Evolutionary conservation across 2,888 invertebrate genomes (phyloP).

Genomic region (Punctoribates punctum): DNA sequence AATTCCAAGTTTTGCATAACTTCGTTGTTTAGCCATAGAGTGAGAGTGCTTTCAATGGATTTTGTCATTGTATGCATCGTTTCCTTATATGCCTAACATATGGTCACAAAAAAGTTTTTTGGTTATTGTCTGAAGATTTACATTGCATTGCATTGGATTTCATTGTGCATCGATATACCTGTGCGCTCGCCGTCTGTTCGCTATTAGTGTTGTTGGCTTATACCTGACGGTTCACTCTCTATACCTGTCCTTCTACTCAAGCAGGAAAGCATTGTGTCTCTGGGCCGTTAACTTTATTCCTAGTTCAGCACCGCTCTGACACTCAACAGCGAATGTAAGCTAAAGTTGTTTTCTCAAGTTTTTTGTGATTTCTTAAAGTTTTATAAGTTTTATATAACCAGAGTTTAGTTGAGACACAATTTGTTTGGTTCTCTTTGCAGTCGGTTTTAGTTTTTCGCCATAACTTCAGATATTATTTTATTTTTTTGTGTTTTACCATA

Average conservation of each 20-base stretch:
- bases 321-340: background rate
- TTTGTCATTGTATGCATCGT: background rate
- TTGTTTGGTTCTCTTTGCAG: too few relatives aligned
- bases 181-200: background rate
- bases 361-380: too few relatives aligned
- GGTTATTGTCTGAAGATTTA: background rate
- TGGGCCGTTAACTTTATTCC: conserved; percentile 32
- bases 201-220: background rate
- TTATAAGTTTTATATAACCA: too few relatives aligned
- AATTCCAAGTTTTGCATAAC: background rate
- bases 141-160: background rate
- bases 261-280: conserved; percentile 29
- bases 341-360: background rate
- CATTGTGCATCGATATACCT: background rate
- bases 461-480: background rate
- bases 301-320: background rate
- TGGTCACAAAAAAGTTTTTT: background rate
- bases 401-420: too few relatives aligned
- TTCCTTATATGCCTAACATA: conserved; percentile 1
- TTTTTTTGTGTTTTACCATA: background rate
- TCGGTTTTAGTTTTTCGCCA: too few relatives aligned
- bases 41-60: background rate
- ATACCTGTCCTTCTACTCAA: background rate
- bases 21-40: background rate
- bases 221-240: conserved; percentile 4